Percentiles rank a stretch among this genome's conserved stretches.
Evolutionary conservation across 2,888 invertebrate species (phyloP).

Genomic region (Melangyna quadrimaculata): DNA sequence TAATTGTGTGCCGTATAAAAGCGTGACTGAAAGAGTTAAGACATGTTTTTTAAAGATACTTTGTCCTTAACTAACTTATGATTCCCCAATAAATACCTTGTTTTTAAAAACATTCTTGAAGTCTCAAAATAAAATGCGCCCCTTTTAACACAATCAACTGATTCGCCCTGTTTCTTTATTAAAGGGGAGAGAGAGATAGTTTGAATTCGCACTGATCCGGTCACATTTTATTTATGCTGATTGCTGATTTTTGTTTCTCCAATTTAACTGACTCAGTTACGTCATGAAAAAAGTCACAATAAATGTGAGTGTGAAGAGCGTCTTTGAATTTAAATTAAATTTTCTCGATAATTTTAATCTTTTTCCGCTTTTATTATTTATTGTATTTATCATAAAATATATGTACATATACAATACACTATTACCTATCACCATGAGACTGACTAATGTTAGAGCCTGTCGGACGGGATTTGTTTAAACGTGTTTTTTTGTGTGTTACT

Average conservation of each 20-base stretch:
- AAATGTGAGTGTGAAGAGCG: slow-evolving; percentile 19
- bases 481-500: slow-evolving; percentile 13
- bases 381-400: slow-evolving; percentile 30
- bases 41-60: too few species aligned
- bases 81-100: too few species aligned
- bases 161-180: slow-evolving; percentile 20
- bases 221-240: slow-evolving; percentile 43
- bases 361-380: slow-evolving; percentile 41
- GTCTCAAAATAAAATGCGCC: background rate
- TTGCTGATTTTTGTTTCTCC: too few species aligned
- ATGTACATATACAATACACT: too few species aligned
- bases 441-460: slow-evolving; percentile 39
- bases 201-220: slow-evolving; percentile 24
- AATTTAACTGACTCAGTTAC: slow-evolving; percentile 48
- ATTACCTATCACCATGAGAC: background rate
- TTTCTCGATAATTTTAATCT: slow-evolving; percentile 39
- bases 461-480: slow-evolving; percentile 14
- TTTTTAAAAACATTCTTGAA: background rate
- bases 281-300: slow-evolving; percentile 44
- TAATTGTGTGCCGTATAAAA: too few species aligned
- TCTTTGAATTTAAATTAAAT: slow-evolving; percentile 56
- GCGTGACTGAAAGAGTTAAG: too few species aligned
- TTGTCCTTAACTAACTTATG: too few species aligned
- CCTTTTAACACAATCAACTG: background rate
- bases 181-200: slow-evolving; percentile 49